Conservation (phyloP, 2,797 vertebrate species). For the Nannoperca australis region DNA sequence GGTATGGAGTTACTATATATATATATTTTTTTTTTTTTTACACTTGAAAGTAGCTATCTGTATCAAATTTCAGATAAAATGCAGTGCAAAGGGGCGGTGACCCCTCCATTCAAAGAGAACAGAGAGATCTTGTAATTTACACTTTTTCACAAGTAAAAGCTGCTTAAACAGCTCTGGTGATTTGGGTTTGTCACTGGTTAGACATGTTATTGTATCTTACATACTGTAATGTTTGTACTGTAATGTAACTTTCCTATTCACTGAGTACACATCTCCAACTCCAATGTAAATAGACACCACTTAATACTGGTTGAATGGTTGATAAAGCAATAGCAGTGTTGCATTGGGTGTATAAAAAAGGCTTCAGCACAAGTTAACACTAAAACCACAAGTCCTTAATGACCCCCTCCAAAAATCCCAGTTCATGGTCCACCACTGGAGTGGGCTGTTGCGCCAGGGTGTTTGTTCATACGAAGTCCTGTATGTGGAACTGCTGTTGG, state of each 20-base stretch:
- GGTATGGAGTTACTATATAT: no score
- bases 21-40: no score
- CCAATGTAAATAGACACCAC: not conserved
- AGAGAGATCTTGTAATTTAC: not conserved
- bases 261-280: not conserved
- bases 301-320: no score
- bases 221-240: not conserved
- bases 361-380: no score
- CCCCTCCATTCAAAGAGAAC: not conserved
- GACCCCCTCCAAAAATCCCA: not conserved
- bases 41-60: no score
- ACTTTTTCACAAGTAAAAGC: not conserved
- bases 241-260: not conserved
- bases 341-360: not conserved
- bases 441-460: not conserved
- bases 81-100: no score
- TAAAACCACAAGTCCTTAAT: not conserved
- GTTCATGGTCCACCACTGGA: not conserved
- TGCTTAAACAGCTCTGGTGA: not conserved
- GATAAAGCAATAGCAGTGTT: no score
- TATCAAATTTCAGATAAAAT: no score
- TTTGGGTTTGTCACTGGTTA: not conserved
- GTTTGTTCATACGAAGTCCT: not conserved
- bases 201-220: not conserved
- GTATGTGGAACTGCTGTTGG: not conserved